These are phyloP conservation scores for Sula dactylatra DNA, from an alignment of 2,113 vertebrate species.

Conservation along the genomic window DNA sequence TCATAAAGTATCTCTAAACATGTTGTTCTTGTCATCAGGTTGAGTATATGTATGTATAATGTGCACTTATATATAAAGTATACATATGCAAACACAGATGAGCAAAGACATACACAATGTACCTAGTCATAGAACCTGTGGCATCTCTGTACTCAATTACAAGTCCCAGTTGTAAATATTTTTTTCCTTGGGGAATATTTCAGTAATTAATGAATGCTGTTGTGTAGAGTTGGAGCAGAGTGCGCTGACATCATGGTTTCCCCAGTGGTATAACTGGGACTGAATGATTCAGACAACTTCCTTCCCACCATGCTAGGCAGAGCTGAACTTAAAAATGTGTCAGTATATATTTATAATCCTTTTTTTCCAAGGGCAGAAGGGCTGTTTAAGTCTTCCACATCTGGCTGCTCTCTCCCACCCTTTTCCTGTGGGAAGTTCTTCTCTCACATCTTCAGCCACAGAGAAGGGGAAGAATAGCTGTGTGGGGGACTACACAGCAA, in stretches of 20 bases:
- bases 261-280: not conserved
- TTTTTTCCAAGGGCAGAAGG: slow-evolving; percentile 42
- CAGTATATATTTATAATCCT: slow-evolving; percentile 53
- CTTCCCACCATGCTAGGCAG: not conserved
- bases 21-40: not conserved
- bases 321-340: slow-evolving; percentile 40
- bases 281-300: slow-evolving; percentile 14
- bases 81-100: not conserved
- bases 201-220: slow-evolving; percentile 1
- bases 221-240: not conserved
- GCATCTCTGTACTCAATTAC: not conserved
- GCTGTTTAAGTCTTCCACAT: slow-evolving; percentile 56
- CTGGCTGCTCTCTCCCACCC: slow-evolving; percentile 56
- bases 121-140: not conserved
- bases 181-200: not conserved
- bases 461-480: slow-evolving; percentile 47
- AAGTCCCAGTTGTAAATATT: not conserved
- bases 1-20: not conserved
- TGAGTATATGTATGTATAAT: not conserved
- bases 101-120: not conserved
- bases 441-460: not conserved
- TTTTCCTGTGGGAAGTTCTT: slow-evolving; percentile 67
- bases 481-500: slow-evolving; percentile 5
- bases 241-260: slow-evolving; percentile 36
- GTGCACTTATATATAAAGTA: not conserved